These are phyloP conservation scores for Boleophthalmus pectinirostris DNA, from an alignment of 2,113 vertebrate genomes.

Conservation along the genomic window DNA sequence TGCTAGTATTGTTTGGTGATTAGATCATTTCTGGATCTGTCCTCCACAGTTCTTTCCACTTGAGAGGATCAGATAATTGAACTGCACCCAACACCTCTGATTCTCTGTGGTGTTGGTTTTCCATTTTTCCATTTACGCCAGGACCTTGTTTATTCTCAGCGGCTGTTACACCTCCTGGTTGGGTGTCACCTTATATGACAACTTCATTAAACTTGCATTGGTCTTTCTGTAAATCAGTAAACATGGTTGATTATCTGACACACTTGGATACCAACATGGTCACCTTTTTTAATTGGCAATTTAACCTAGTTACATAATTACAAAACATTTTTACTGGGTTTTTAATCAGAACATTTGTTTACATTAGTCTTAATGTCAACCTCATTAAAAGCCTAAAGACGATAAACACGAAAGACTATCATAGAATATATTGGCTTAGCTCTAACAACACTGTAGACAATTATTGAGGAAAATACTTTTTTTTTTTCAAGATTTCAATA, in stretches of 20 bases:
- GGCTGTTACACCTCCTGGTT: conserved; percentile 1
- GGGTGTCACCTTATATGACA: not conserved
- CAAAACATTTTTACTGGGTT: not conserved
- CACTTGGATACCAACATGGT: not conserved
- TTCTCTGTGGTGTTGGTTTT: conserved; percentile 17
- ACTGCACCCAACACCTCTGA: conserved; percentile 19
- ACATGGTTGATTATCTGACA: not conserved
- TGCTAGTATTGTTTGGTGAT: too few species aligned
- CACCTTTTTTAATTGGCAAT: not conserved
- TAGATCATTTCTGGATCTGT: not conserved
- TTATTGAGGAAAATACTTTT: too few species aligned
- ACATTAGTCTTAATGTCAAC: not conserved
- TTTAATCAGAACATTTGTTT: not conserved
- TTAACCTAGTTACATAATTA: not conserved
- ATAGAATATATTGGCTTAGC: too few species aligned
- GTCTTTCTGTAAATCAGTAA: not conserved
- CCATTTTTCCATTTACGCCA: conserved; percentile 23
- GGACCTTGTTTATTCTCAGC: conserved; percentile 14
- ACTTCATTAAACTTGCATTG: not conserved
- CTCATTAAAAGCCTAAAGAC: not conserved
- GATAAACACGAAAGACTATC: not conserved
- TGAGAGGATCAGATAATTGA: not conserved
- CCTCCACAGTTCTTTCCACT: not conserved
- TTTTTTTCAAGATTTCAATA: too few species aligned
- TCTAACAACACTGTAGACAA: too few species aligned